These are phyloP conservation scores for Cinclus mexicanus DNA, from an alignment of 2,113 vertebrate genomes.

Conservation along the genomic window DNA sequence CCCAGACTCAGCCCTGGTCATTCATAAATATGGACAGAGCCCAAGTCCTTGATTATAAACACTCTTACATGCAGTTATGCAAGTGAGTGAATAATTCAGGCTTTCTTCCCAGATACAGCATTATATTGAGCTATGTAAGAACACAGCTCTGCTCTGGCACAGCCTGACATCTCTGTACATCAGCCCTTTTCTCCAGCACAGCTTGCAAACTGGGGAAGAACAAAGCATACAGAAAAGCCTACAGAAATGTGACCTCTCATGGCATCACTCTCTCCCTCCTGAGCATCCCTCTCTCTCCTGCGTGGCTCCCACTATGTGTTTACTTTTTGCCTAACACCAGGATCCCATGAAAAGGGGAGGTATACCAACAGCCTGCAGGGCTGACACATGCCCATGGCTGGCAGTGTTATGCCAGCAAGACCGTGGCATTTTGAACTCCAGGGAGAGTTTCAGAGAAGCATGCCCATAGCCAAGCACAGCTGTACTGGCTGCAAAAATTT, in stretches of 20 bases:
- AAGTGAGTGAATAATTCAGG: conserved; percentile 40
- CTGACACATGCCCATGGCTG: neutral
- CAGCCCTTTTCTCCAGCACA: neutral
- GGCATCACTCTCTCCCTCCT: neutral
- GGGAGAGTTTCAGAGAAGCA: neutral
- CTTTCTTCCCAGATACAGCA: conserved; percentile 26
- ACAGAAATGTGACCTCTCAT: neutral
- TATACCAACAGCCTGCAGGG: neutral
- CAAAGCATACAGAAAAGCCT: neutral
- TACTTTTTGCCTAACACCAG: neutral
- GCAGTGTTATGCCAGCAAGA: neutral
- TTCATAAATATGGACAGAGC: conserved; percentile 56
- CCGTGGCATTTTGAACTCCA: neutral
- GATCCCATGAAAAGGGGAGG: neutral
- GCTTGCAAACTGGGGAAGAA: neutral
- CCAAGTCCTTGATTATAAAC: conserved; percentile 52
- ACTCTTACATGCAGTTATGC: conserved; percentile 2
- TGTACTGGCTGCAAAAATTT: neutral
- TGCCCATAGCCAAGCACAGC: neutral
- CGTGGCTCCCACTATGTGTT: rapidly evolving
- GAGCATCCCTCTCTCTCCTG: neutral
- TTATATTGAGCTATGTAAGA: neutral
- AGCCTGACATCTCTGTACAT: neutral
- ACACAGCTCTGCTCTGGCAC: neutral
- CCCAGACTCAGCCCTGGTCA: conserved; percentile 35